These are phyloP conservation scores for Selenia dentaria DNA, from an alignment of 2,888 invertebrate genomes.

Conservation along the genomic window DNA sequence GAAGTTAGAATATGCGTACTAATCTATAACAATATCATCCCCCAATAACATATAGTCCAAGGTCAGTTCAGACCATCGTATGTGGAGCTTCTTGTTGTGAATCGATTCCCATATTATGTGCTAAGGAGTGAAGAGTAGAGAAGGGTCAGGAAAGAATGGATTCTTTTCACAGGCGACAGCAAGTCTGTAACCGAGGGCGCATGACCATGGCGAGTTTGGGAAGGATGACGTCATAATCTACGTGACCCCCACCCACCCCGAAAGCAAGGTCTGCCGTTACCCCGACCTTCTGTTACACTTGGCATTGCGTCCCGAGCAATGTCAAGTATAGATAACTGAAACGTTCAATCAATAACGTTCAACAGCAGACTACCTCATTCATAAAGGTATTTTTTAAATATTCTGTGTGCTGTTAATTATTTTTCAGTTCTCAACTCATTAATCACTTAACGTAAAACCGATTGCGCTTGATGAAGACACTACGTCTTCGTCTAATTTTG, in stretches of 20 bases:
- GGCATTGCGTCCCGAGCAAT: slow-evolving; percentile 55
- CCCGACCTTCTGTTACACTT: slow-evolving; percentile 59
- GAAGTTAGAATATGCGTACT: slow-evolving; percentile 5
- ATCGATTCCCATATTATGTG: slow-evolving; percentile 15
- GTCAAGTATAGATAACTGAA: slow-evolving; percentile 27
- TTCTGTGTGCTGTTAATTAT: slow-evolving; percentile 12
- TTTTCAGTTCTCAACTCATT: too few species aligned
- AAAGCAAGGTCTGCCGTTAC: slow-evolving; percentile 59
- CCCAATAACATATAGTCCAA: slow-evolving; percentile 18
- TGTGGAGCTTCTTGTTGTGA: slow-evolving; percentile 25
- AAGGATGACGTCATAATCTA: slow-evolving; percentile 62
- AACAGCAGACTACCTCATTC: slow-evolving; percentile 4
- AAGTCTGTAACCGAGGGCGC: slow-evolving; percentile 53
- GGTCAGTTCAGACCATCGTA: slow-evolving; percentile 22
- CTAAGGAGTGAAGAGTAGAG: slow-evolving; percentile 17
- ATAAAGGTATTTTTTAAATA: slow-evolving; percentile 11
- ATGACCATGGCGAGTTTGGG: slow-evolving; percentile 42
- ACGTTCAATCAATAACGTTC: slow-evolving; percentile 13
- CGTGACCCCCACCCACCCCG: slow-evolving; percentile 61
- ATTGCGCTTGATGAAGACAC: too few species aligned
- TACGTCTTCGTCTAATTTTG: too few species aligned
- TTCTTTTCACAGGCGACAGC: slow-evolving; percentile 41
- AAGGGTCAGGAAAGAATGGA: slow-evolving; percentile 26
- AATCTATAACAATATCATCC: slow-evolving; percentile 9
- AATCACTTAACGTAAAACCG: too few species aligned